Evolutionary conservation across 2,113 vertebrate genomes (phyloP).

Genomic region (Microcebus jonahi): DNA sequence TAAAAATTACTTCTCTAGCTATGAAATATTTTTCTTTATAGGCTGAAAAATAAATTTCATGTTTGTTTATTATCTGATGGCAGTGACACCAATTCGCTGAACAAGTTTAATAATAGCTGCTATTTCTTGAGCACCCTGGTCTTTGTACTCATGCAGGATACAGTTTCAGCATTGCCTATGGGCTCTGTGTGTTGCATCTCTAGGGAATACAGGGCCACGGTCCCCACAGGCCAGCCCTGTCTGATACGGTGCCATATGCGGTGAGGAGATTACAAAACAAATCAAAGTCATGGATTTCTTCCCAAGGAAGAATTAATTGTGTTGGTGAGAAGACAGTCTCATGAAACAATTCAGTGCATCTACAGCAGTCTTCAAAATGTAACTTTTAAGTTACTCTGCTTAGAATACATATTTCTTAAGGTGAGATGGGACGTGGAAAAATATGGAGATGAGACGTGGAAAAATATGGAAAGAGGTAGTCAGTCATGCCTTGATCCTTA

Average conservation of each 20-base stretch:
- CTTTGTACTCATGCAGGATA: background rate
- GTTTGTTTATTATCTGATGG: background rate
- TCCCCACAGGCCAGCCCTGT: background rate
- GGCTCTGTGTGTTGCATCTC: background rate
- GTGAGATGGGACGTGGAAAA: background rate
- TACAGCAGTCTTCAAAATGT: background rate
- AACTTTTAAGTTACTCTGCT: slow-evolving; percentile 14
- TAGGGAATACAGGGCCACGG: background rate
- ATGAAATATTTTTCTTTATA: background rate
- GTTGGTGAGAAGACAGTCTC: background rate
- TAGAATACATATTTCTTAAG: background rate
- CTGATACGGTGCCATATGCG: background rate
- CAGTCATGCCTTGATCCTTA: background rate
- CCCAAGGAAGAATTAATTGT: background rate
- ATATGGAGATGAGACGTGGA: background rate
- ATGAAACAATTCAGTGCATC: background rate
- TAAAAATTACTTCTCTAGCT: background rate
- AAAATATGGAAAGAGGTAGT: background rate
- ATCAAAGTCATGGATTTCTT: background rate
- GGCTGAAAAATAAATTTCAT: background rate
- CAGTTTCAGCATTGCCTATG: background rate
- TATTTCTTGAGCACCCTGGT: background rate
- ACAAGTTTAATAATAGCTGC: background rate
- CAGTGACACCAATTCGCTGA: background rate
- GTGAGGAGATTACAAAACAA: background rate